phyloP scores from a whole-genome alignment of 1,140 invertebrate genomes.

The Ips typographus region DNA sequence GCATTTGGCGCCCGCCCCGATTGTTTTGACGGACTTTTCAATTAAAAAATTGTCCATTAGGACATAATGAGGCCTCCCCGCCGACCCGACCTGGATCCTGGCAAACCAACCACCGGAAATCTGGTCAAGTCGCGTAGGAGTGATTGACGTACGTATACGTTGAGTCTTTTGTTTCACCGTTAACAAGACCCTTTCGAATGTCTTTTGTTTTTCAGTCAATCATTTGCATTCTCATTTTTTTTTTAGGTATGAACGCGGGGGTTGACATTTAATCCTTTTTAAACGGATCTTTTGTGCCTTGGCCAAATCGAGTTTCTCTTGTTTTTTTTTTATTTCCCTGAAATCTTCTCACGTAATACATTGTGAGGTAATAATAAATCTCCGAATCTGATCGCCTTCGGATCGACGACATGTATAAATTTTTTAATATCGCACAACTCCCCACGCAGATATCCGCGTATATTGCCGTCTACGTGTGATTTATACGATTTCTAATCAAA shows the following conservation, averaged over 20 bases:
- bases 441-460: slow-evolving; percentile 20
- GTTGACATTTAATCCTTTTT: slow-evolving; percentile 30
- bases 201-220: slow-evolving; percentile 30
- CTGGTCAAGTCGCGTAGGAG: slow-evolving; percentile 24
- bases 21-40: slow-evolving; percentile 24
- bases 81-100: slow-evolving; percentile 2
- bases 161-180: slow-evolving; percentile 19
- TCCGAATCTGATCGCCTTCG: no score
- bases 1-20: neutral
- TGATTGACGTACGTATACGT: slow-evolving; percentile 23
- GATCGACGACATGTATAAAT: neutral
- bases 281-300: neutral
- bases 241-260: neutral
- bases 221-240: slow-evolving; percentile 21
- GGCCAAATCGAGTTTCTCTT: no score
- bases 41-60: slow-evolving; percentile 23
- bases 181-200: slow-evolving; percentile 17
- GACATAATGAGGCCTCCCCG: slow-evolving; percentile 2
- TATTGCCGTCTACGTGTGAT: slow-evolving; percentile 14
- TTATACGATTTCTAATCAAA: slow-evolving; percentile 31
- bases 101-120: slow-evolving; percentile 13
- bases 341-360: no score
- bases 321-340: no score
- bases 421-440: slow-evolving; percentile 23
- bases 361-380: no score